Base-by-base conservation (phyloP, 1,140 invertebrate species). In the Drosophila suzukii region DNA sequence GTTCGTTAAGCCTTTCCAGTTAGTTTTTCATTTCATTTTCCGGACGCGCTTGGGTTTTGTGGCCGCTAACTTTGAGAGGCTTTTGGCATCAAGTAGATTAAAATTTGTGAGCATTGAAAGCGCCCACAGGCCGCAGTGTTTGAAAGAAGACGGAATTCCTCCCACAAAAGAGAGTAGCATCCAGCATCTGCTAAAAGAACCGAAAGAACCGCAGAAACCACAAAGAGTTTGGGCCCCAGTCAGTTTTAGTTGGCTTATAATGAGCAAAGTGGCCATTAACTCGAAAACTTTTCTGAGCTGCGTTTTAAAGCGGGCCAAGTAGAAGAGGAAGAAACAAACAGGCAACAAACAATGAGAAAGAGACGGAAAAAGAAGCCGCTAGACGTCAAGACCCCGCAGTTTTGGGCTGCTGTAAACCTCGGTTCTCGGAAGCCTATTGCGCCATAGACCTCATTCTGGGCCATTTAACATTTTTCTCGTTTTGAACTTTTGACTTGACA, bases 211-310 rank as follows among this genome's bases (percentile, higher is more conserved):
- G 43, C 78, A 78, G 73, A 81, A 82, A 71, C 80, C 80, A 80
- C 81, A 85, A 74, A 86, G 82, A 86, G 62, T 74, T 86, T 86
- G 59, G 57, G 68, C 59, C 61, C 59, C 59, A 81, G 73, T 81
- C 81, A 57, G 76, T 51, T 62, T 86, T 78, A 86, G 81, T 86
- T 85, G 82, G 81, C 82, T 81, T 85, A 86, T 85, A 85, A 85
- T 86, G 74, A 86, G 81, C 68, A 78, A 85, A 85, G 82, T 85
- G 81, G 82, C 74, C 74, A 85, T 85, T 86, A 85, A 78, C 78
- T 66, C 66, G 63, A 86, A 86, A 85, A 86, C 46, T 86, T 84
- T 86, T 77, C 51, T 58, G 47, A 67, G 73, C 53, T 74, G 81
- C 63, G 81, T 80, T 84, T 82, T 68, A 72, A 73, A 80, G 54